Conservation (phyloP, 2,113 vertebrate genomes). For the Pagrus major region DNA sequence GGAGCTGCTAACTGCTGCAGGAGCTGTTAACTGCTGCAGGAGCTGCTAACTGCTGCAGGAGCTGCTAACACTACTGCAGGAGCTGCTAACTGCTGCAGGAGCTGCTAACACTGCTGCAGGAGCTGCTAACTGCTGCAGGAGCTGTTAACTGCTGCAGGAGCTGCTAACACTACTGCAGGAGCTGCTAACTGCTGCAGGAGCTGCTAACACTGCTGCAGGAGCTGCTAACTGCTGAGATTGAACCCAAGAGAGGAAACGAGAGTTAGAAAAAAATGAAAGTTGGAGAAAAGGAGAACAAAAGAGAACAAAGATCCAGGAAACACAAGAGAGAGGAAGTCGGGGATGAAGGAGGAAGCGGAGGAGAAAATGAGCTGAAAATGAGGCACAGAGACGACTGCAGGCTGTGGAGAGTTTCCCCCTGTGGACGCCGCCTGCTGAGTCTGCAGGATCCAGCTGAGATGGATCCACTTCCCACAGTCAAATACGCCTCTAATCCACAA, state of each 20-base stretch:
- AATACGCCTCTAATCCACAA: slow-evolving; percentile 1
- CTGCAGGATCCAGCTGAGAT: slow-evolving; percentile 11
- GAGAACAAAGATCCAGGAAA: background rate
- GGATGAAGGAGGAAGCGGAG: background rate
- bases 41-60: too few species aligned
- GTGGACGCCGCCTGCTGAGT: slow-evolving; percentile 26
- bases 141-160: too few species aligned
- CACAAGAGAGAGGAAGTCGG: too few species aligned
- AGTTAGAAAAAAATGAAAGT: background rate
- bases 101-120: too few species aligned
- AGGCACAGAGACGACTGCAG: background rate
- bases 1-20: too few species aligned
- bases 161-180: too few species aligned
- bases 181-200: slow-evolving; percentile 12
- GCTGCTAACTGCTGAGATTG: slow-evolving; percentile 6
- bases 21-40: too few species aligned
- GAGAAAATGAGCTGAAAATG: too few species aligned
- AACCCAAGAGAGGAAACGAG: background rate
- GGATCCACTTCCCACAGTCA: slow-evolving; percentile 26
- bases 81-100: too few species aligned
- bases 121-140: slow-evolving; percentile 7
- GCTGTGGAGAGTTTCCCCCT: slow-evolving; percentile 6
- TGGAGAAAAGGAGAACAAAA: background rate
- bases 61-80: too few species aligned
- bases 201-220: too few species aligned